Evolutionary conservation across 2,888 invertebrate species (phyloP), one percentile per base, ranked within the genome.

Genomic region (Apamea crenata): DNA sequence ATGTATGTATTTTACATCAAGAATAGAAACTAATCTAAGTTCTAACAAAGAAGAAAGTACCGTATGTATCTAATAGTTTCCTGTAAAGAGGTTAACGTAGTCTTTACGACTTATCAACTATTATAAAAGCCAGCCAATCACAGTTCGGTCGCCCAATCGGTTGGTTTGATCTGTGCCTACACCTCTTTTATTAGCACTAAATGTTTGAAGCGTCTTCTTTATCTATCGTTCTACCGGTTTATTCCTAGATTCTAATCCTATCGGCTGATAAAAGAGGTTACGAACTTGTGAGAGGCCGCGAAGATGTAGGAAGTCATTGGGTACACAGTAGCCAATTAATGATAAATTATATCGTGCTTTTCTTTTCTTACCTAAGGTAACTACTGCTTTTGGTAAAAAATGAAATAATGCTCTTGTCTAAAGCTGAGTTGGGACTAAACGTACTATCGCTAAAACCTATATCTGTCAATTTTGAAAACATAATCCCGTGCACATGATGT

Each of bases 111-210:
- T 66, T 81, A 74, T 74, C 50, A 68, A 53, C 59, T 74, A 81
- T 80, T 61, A 53, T 81, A 80, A 74, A 80, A 59, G n/a, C 32
- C n/a, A 53, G n/a, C 12, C 63, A 79, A 79, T 79, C 78, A 47
- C 21, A 32, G 53, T 29, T 32, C 8, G 14, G 3, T 16, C 10
- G 4, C 21, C 32, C 12, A 16, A 73, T 80, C 80, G 74, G 32
- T 29, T 2, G 44, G 50, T 61, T 80, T 81, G 74, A 80, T 80
- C 81, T 80, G 18, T 14, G 6, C n/a, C 6, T 7, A 53, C 1
- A 7, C 21, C 53, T 21, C n/a, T 75, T 80, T 80, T 80, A 80
- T 66, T 69, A 56, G 75, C 56, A 65, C 36, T 76, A 50, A 81
- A 81, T 56, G 6, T 32, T 65, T 25, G 29, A 50, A 65, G 59